phyloP scores from a whole-genome alignment of 2,888 invertebrate species.

The Punctoribates punctum region DNA sequence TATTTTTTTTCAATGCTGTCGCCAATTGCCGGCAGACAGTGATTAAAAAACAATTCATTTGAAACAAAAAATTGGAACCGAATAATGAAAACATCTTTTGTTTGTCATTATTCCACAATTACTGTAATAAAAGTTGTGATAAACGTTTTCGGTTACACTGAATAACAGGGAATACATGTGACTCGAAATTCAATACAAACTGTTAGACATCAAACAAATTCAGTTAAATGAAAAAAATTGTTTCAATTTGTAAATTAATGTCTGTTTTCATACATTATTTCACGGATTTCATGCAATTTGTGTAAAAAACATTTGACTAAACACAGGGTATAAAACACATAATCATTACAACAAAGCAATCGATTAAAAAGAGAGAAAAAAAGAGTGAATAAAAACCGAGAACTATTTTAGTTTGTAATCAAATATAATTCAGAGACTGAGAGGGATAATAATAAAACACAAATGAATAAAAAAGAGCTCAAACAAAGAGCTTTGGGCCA shows the following conservation, averaged over 20 bases:
- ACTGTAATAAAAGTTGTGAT: too few relatives aligned
- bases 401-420: not conserved
- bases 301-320: not conserved
- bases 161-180: too few relatives aligned
- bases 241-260: not conserved
- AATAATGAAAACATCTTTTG: too few relatives aligned
- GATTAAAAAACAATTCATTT: too few relatives aligned
- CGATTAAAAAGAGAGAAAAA: not conserved
- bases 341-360: not conserved
- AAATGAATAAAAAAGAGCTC: not conserved
- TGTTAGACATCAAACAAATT: not conserved
- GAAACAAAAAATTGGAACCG: too few relatives aligned
- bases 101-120: too few relatives aligned
- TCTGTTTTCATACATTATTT: not conserved
- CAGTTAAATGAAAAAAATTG: not conserved
- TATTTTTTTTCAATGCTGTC: too few relatives aligned
- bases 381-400: too few relatives aligned
- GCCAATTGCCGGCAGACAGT: too few relatives aligned
- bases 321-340: not conserved
- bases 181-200: not conserved
- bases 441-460: not conserved
- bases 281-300: not conserved
- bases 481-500: not conserved
- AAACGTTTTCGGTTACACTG: too few relatives aligned
- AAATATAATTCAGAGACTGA: conserved; percentile 5